Evolutionary conservation across 2,113 vertebrate species (phyloP).

Genomic region (Notechis scutatus): DNA sequence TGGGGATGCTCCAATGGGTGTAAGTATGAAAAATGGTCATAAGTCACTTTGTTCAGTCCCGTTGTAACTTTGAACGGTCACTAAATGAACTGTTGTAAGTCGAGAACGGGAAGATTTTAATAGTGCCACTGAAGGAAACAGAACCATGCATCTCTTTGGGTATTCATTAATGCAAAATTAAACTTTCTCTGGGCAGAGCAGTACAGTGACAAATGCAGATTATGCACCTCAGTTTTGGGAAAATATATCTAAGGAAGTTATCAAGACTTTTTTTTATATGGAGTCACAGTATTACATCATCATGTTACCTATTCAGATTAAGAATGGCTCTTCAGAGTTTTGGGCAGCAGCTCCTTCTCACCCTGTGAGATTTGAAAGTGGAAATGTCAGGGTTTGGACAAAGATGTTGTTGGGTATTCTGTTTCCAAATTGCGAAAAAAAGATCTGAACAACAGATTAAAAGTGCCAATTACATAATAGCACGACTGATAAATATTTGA

Average conservation of each 20-base stretch:
- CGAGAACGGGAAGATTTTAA: background rate
- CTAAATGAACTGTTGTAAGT: too few species aligned
- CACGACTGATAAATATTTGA: background rate
- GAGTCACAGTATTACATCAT: background rate
- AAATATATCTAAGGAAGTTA: background rate
- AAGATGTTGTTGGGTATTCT: background rate
- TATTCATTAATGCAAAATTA: background rate
- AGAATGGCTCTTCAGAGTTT: background rate
- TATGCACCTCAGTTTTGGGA: background rate
- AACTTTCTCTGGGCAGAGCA: background rate
- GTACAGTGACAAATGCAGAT: background rate
- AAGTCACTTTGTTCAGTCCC: too few species aligned
- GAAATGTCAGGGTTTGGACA: background rate
- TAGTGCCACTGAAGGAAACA: background rate
- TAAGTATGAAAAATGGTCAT: too few species aligned
- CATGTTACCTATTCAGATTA: background rate
- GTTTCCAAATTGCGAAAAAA: background rate
- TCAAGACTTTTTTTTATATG: background rate
- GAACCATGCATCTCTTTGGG: background rate
- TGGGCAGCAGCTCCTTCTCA: background rate
- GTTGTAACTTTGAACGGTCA: too few species aligned
- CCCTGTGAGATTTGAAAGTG: background rate
- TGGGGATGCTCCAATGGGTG: too few species aligned
- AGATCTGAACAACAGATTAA: background rate
- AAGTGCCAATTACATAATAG: background rate